These are phyloP conservation scores for Perccottus glenii DNA, from an alignment of 2,113 vertebrate species.

Conservation along the genomic window DNA sequence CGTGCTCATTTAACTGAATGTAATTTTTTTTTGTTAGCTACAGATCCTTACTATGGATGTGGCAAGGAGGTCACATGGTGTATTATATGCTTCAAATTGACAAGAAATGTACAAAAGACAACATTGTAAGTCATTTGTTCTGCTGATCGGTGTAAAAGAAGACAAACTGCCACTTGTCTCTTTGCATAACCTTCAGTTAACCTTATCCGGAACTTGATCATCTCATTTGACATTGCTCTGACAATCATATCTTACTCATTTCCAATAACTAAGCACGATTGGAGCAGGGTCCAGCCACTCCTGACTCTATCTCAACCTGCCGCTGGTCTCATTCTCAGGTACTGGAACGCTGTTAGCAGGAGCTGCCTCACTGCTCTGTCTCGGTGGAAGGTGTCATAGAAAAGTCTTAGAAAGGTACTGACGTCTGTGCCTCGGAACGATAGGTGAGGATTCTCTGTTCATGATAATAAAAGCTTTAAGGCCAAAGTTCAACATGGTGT, in stretches of 20 bases:
- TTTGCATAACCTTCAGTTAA: slow-evolving; percentile 58
- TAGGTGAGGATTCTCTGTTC: slow-evolving; percentile 74
- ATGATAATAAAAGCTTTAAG: slow-evolving; percentile 59
- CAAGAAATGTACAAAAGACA: slow-evolving; percentile 24
- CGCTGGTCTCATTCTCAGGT: slow-evolving; percentile 78
- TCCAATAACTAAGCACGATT: slow-evolving; percentile 53
- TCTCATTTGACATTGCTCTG: slow-evolving; percentile 71
- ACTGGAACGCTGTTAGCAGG: slow-evolving; percentile 79
- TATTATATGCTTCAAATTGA: slow-evolving; percentile 19
- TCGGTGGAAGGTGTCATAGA: slow-evolving; percentile 81
- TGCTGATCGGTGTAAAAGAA: slow-evolving; percentile 40
- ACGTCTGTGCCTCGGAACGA: slow-evolving; percentile 71
- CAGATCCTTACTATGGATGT: slow-evolving; percentile 30
- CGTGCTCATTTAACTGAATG: slow-evolving; percentile 58
- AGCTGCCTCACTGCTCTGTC: slow-evolving; percentile 81
- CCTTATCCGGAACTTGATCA: slow-evolving; percentile 61
- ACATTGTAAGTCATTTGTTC: slow-evolving; percentile 30
- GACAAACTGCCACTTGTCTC: slow-evolving; percentile 25
- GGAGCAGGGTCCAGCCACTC: slow-evolving; percentile 54
- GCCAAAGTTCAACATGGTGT: slow-evolving; percentile 43
- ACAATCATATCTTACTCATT: slow-evolving; percentile 68
- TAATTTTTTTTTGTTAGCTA: slow-evolving; percentile 54
- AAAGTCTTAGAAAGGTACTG: slow-evolving; percentile 75
- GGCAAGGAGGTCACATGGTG: slow-evolving; percentile 31
- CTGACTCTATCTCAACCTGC: slow-evolving; percentile 71